These are phyloP conservation scores for Pogonomyrmex californicus DNA, from an alignment of 1,140 invertebrate genomes.

Conservation along the genomic window DNA sequence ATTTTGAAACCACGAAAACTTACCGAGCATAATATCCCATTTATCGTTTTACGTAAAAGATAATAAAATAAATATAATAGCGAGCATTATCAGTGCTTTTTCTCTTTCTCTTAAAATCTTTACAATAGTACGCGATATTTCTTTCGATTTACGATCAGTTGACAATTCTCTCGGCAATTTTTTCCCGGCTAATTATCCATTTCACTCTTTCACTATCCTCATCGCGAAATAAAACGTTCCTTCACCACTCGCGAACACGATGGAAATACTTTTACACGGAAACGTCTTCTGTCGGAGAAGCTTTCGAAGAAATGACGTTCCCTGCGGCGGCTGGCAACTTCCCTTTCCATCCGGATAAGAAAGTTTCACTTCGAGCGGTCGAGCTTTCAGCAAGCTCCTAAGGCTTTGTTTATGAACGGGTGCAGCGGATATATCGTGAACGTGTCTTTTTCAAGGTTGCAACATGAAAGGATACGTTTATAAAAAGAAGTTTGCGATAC, in stretches of 20 bases:
- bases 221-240: constrained; percentile 35
- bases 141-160: not conserved
- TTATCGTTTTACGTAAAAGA: not conserved
- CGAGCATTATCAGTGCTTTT: not conserved
- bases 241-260: not conserved
- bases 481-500: constrained; percentile 1
- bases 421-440: constrained; percentile 24
- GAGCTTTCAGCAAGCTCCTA: constrained; percentile 47
- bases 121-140: not conserved
- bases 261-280: constrained; percentile 65
- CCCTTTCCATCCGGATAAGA: constrained; percentile 33
- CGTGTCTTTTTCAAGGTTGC: constrained; percentile 58
- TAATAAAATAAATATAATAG: not conserved
- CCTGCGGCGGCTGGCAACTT: constrained; percentile 38
- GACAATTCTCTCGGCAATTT: not conserved
- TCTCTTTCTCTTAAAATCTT: not conserved
- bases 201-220: not conserved
- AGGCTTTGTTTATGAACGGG: constrained; percentile 30
- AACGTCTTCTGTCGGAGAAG: constrained; percentile 46
- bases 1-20: not conserved
- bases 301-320: constrained; percentile 46
- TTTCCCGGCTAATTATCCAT: constrained; percentile 15
- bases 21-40: not conserved
- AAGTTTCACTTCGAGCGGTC: constrained; percentile 62
- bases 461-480: constrained; percentile 12